Base-by-base conservation (phyloP, 2,113 vertebrate genomes). In the Microtus pennsylvanicus region DNA sequence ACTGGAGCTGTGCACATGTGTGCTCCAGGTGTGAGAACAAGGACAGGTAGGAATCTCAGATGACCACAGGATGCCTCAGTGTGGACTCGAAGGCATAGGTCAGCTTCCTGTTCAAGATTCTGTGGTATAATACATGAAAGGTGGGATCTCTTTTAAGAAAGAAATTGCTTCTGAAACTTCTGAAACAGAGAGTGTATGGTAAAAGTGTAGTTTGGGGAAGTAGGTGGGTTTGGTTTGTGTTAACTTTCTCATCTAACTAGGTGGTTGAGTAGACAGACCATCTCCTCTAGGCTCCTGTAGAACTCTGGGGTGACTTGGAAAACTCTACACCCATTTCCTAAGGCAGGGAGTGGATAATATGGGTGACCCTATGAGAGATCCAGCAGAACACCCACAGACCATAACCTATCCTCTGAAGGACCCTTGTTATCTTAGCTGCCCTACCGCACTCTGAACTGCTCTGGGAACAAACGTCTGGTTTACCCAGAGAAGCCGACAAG, bases 391-490 rank as follows among this genome's bases (percentile, higher is more conserved):
- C 67, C 50, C 5, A 12, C 61, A 45, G 45, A 82, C 16, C 7
- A 3, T 38, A 22, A 42, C 5, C 6, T 13, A 21, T 0, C 7
- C 33, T 52, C n/a, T 35, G 2, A 78, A 2, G 0, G 8, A 12
- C 35, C 16, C 16, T 0, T 0, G 11, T 11, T 19, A n/a, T 76
- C 69, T 0, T 0, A 65, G 26, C 16, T 33, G 3, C 4, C 30
- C 58, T 50, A 30, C 61, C 33, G 4, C 4, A 75, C 3, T 6
- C 33, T 14, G 38, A 87, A 1, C 0, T 0, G 3, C 21, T 11
- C 7, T 17, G 4, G 33, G 67, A 61, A 12, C 63, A 93, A 65
- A 58, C 0, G 13, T 4, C 0, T 75, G 52, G 19, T 22, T 58
- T 2, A 14, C 67, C 76, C 82, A 72, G 82, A 72, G 94, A 89